A percentile compares a stretch with the other conserved stretches of the same genome.
These are phyloP conservation scores for Noturus placidus DNA, from an alignment of 2,113 vertebrate species.

Conservation along the genomic window DNA sequence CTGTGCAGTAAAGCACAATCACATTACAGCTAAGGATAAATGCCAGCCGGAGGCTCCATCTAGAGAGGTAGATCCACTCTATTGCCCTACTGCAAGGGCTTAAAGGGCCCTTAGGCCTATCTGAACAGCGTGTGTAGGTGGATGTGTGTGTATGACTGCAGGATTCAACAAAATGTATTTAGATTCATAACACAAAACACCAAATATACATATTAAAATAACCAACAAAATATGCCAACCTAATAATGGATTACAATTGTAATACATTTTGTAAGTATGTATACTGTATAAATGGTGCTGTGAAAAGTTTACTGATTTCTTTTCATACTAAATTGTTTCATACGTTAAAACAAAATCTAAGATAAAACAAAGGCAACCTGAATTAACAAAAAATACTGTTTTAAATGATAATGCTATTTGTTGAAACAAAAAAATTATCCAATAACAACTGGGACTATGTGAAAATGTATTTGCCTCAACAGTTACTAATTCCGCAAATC, in stretches of 20 bases:
- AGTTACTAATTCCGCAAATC: too few relatives aligned
- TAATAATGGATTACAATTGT: not conserved
- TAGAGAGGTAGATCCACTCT: slow-evolving; percentile 54
- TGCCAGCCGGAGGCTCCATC: slow-evolving; percentile 62
- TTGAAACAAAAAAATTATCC: too few relatives aligned
- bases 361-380: too few relatives aligned
- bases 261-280: not conserved
- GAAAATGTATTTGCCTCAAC: too few relatives aligned
- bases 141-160: not conserved
- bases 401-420: too few relatives aligned
- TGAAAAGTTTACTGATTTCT: too few relatives aligned
- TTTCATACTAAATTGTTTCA: too few relatives aligned
- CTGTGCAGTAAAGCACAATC: slow-evolving; percentile 70
- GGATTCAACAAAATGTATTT: not conserved
- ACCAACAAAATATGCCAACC: not conserved
- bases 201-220: not conserved
- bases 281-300: too few relatives aligned
- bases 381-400: too few relatives aligned
- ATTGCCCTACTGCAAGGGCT: not conserved
- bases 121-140: slow-evolving; percentile 26
- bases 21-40: slow-evolving; percentile 69
- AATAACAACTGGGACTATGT: too few relatives aligned
- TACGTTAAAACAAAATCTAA: too few relatives aligned
- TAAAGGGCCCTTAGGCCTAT: not conserved
- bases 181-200: not conserved